Conservation (phyloP, 2,888 invertebrate genomes). For the Geotrupes spiniger region DNA sequence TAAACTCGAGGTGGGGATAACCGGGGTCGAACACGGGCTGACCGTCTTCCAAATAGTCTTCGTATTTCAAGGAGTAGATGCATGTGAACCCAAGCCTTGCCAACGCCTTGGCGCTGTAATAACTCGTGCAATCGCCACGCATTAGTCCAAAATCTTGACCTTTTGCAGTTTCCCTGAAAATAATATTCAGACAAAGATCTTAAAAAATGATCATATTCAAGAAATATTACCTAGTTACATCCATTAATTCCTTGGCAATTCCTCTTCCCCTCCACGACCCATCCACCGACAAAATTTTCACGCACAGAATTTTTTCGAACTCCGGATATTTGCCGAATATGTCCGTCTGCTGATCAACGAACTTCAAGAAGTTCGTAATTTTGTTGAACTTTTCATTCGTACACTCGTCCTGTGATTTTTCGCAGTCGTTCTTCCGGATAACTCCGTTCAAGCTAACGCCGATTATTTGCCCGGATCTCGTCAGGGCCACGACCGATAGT, state of each 20-base stretch:
- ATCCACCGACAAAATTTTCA: conserved; percentile 68
- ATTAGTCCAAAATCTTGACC: conserved; percentile 58
- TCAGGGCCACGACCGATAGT: conserved; percentile 62
- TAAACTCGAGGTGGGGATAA: conserved; percentile 45
- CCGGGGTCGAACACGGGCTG: conserved; percentile 65
- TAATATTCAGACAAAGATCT: conserved; percentile 16
- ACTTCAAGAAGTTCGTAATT: conserved; percentile 60
- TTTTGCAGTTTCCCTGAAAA: conserved; percentile 59
- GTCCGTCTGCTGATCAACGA: conserved; percentile 57
- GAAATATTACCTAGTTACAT: conserved; percentile 60
- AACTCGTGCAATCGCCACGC: conserved; percentile 72
- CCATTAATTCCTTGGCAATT: conserved; percentile 62
- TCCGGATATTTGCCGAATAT: conserved; percentile 59
- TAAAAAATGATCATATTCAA: too few relatives aligned
- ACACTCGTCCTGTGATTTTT: conserved; percentile 53
- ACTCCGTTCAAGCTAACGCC: conserved; percentile 47
- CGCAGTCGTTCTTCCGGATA: conserved; percentile 44
- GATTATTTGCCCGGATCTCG: conserved; percentile 55
- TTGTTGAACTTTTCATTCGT: conserved; percentile 62
- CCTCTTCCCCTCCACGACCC: conserved; percentile 63
- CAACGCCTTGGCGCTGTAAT: conserved; percentile 71
- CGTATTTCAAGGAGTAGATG: conserved; percentile 63
- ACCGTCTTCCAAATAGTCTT: conserved; percentile 62
- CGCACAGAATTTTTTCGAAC: conserved; percentile 56
- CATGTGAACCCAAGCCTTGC: conserved; percentile 68